Base-by-base conservation (phyloP, 1,140 invertebrate species). In the Drosophila persimilis region DNA sequence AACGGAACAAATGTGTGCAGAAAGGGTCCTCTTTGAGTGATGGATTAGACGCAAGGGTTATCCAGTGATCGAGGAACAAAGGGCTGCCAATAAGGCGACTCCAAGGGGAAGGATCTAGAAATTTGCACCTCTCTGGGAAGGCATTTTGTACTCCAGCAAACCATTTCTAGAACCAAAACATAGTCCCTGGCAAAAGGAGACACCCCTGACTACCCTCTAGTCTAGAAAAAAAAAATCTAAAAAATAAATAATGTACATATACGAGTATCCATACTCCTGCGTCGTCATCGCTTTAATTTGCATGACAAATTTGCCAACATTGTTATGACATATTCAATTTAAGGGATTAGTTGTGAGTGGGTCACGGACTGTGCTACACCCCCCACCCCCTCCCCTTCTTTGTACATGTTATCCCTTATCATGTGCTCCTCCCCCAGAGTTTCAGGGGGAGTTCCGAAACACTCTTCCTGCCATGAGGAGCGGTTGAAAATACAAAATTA, bases 261-360 rank as follows among this genome's bases (percentile, higher is more conserved):
- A 15, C 15, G 15, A 15, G 15, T 15, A 48, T 57, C 50, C 60
- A 5, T 6, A 2, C 29, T 39, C 48, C 67, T 55, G 81, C 81
- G 62, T 88, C 73, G 83, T 88, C 80, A 86, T 83, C 67, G 79
- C 79, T 88, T 88, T 88, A 88, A 88, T 88, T 88, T 89, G 83
- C 83, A 88, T 88, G 83, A 88, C 84, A 88, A 88, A 88, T 89
- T 89, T 61, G 74, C 70, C 84, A 73, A 65, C 84, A 89, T 83
- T 88, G 83, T 89, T 88, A 89, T 88, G 84, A 88, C 83, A 88
- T 88, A 89, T 88, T 88, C 83, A 88, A 88, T 88, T 88, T 88
- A 88, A 83, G 79, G 83, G 83, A 88, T 88, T 88, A 88, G 78
- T 79, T 83, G 66, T 62, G 57, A 52, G 59, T 75, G 45, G 53